Base-by-base conservation (phyloP, 2,888 invertebrate species). In the Sarcophaga caerulescens region DNA sequence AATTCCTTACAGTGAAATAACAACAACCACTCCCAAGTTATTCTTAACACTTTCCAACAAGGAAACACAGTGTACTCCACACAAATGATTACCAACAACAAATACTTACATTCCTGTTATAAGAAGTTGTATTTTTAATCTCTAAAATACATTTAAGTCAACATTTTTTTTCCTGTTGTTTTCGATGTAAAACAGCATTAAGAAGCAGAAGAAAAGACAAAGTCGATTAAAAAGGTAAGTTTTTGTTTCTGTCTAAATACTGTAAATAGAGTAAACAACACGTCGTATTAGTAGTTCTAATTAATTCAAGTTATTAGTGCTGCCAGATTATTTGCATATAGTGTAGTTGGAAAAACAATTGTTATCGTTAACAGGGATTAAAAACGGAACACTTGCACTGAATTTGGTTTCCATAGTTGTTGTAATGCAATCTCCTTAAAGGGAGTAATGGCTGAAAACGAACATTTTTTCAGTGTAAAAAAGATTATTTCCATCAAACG, bases 141-240 rank as follows among this genome's bases (percentile, higher is more conserved):
- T 59, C 60, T 81, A 60, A 81, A 81, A 81, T 75, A 76, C 76
- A 71, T 70, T 82, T 76, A 82, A 82, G 70, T 57, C 82, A 47
- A 66, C 57, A 60, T 71, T 65, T 47, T 52, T 14, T 14, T 17
- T n/a, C n/a, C 17, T 52, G 14, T 52, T 52, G 52, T 52, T 52
- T 52, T 14, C 12, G 3, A 5, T 14, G 52, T 52, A 52, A 52
- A 57, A 65, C 23, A n/a, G 52, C 8, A 79, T 63, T 52, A 65
- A 47, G 2, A 70, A 35, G 19, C 45, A 70, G 1, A 80, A 57
- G 10, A 80, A 63, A 73, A 74, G 66, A 76, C 76, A 77, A 60
- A 71, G n/a, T 21, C 25, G 21, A 47, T 10, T 77, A 60, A 66
- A 82, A 77, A 82, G 82, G 82, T 82, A 60, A 70, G 12, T 81